Base-by-base conservation (phyloP, 2,888 invertebrate genomes). In the Plebejus anna region DNA sequence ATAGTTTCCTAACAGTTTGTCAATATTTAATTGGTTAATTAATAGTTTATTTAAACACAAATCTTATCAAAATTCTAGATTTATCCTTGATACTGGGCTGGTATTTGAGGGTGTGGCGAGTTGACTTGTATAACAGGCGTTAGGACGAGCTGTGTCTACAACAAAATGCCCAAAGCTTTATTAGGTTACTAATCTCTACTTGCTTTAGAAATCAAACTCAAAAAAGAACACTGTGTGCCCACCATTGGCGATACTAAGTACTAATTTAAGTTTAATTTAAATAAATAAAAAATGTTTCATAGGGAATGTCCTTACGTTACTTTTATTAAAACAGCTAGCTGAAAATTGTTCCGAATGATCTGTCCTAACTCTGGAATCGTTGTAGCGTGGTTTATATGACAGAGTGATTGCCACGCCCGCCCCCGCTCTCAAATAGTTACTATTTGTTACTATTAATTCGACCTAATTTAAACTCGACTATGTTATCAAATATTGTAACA, bases 51-150 rank as follows among this genome's bases (percentile, higher is more conserved):
- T 72, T 55, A 55, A 32, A 32, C 16, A 75, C 70, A 76, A 78
- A 78, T 78, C 76, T 79, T 80, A 79, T 79, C 79, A 77, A 78
- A 79, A 80, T 79, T 75, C 51, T 78, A 77, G 16, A 77, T 77
- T 78, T 77, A 79, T 80, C 79, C 79, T 79, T 78, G 78, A 77
- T 79, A 78, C 59, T 77, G 76, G 77, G 75, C 75, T 75, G 78
- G 79, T 76, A 80, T 80, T 78, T 76, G 47, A 77, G 75, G 79
- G 79, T 76, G 79, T 77, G 79, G 78, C 77, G 57, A 75, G 28
- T 28, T 61, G 28, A 28, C 11, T 61, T 61, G 4, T 32, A 1
- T 16, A 4, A 66, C 13, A 32, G 32, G 32, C 28, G 32, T 16
- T 16, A 66, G 66, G 66, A 66, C 66, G 36, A 32, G 66, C 13